phyloP scores from a whole-genome alignment of 2,113 vertebrate genomes.

The Oryctolagus cuniculus region mOryCun1.1 NC_091453.1:77075001-77075500 shows the following conservation, averaged over 20 bases:
- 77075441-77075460: background rate
- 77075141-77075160: background rate
- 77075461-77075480: background rate
- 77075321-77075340: background rate
- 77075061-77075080: no score
- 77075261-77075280: constrained; percentile 30
- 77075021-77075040: no score
- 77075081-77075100: background rate
- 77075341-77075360: constrained; percentile 8
- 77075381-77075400: background rate
- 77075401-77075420: background rate
- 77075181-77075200: constrained; percentile 5
- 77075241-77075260: constrained; percentile 22
- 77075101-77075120: background rate
- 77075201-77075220: background rate
- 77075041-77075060: no score
- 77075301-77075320: background rate
- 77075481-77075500: background rate
- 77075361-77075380: constrained; percentile 16
- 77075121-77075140: background rate
- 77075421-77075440: background rate
- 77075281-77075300: background rate
- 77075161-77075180: constrained; percentile 27
- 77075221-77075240: background rate
- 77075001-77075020: no score